These are phyloP conservation scores for Balanococcus diminutus DNA, from an alignment of 2,888 invertebrate species.

Conservation along the genomic window DNA sequence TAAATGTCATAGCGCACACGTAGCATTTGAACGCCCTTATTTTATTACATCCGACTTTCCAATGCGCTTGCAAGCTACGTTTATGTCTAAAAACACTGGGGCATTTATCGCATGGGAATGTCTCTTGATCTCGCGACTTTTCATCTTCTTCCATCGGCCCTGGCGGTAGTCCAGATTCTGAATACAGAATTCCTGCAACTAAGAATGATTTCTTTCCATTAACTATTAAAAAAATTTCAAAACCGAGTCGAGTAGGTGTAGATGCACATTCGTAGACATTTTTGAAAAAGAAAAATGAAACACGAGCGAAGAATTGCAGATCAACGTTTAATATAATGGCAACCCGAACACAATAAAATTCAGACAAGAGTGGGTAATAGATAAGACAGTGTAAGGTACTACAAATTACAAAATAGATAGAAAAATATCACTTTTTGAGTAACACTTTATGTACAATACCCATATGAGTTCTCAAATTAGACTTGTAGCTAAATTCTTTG, in stretches of 20 bases:
- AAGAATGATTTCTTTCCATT: not conserved
- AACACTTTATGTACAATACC: slow-evolving; percentile 40
- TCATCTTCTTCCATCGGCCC: not conserved
- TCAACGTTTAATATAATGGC: not conserved
- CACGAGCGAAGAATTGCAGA: not conserved
- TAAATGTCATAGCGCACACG: not conserved
- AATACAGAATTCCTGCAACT: not conserved
- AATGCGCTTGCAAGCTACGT: not conserved
- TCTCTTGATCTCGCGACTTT: not conserved
- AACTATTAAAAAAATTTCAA: not conserved
- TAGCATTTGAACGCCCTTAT: not conserved
- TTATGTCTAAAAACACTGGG: not conserved
- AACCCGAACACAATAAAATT: too few relatives aligned
- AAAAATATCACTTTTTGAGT: not conserved
- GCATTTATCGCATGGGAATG: slow-evolving; percentile 25
- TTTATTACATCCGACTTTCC: not conserved
- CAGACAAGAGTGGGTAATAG: too few relatives aligned
- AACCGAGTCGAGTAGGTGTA: not conserved
- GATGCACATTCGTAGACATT: too few relatives aligned
- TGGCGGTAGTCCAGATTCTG: too few relatives aligned
- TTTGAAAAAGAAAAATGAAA: not conserved
- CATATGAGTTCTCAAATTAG: slow-evolving; percentile 43
- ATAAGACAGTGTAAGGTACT: not conserved
- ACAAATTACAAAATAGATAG: not conserved
- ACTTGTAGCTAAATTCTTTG: slow-evolving; percentile 47